phyloP scores from a whole-genome alignment of 2,113 vertebrate species.

The Emydura subglobosa region DNA sequence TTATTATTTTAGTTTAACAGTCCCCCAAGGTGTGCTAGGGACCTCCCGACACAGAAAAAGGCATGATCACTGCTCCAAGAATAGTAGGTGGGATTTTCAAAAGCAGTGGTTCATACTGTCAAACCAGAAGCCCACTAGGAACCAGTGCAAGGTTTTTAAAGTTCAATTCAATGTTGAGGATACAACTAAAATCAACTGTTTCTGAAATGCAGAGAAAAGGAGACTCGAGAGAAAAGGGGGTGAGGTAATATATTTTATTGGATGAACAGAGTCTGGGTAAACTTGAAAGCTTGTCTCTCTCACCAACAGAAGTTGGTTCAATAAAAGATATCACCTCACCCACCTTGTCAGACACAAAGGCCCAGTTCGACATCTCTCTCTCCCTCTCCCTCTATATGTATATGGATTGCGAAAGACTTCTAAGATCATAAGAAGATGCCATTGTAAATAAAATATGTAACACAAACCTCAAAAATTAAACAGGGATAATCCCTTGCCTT shows the following conservation, averaged over 20 bases:
- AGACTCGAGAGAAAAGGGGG: neutral
- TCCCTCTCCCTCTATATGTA: neutral
- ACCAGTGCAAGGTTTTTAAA: neutral
- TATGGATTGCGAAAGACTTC: neutral
- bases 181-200: neutral
- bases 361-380: neutral
- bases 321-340: neutral
- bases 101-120: neutral
- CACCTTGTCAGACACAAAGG: neutral
- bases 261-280: neutral
- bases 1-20: neutral
- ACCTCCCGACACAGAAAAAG: neutral
- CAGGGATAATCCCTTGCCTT: slow-evolving; percentile 4
- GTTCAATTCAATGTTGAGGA: neutral
- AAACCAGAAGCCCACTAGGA: neutral
- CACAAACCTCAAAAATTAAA: neutral
- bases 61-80: neutral
- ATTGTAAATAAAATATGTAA: slow-evolving; percentile 20
- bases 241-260: neutral
- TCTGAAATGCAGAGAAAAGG: neutral
- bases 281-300: neutral
- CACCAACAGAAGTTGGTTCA: neutral
- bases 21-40: neutral
- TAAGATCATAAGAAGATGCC: neutral
- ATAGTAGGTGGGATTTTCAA: neutral